phyloP scores from a whole-genome alignment of 2,797 vertebrate species.

The Phaenicophaeus curvirostris region DNA sequence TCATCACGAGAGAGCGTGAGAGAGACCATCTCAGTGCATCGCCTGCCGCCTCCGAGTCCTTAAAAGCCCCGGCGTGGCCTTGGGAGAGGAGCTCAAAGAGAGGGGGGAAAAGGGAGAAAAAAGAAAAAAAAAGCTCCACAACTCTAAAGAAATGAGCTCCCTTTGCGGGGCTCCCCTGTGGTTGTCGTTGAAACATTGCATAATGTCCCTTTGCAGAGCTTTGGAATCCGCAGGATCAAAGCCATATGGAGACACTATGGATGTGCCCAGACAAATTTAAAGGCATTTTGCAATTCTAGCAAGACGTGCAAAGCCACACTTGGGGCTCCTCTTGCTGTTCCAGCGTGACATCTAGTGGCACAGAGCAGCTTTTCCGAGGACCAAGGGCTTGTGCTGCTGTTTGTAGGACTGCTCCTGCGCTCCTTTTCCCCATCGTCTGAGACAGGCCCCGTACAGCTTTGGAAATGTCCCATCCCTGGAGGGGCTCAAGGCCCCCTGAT shows the following conservation, averaged over 20 bases:
- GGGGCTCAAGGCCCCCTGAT: no score
- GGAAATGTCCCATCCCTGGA: not conserved
- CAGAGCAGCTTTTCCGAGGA: not conserved
- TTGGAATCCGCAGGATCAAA: not conserved
- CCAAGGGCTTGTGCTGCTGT: rapidly evolving
- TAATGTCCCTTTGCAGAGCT: not conserved
- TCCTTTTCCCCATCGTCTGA: not conserved
- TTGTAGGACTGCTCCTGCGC: not conserved
- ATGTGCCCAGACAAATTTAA: not conserved
- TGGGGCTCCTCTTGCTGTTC: not conserved
- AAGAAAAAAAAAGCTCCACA: not conserved
- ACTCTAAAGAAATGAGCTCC: not conserved
- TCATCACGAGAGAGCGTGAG: conserved; percentile 44
- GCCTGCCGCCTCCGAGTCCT: not conserved
- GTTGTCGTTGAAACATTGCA: not conserved
- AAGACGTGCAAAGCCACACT: not conserved
- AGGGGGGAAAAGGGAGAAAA: rapidly evolving
- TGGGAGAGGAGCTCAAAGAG: not conserved
- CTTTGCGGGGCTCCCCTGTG: not conserved
- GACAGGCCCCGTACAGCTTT: not conserved
- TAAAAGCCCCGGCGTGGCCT: conserved; percentile 27
- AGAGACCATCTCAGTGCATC: conserved; percentile 6
- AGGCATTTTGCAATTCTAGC: not conserved
- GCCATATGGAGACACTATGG: not conserved
- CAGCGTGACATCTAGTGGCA: conserved; percentile 56